A percentile compares a stretch with the other conserved stretches of the same genome.
phyloP scores from a whole-genome alignment of 2,797 vertebrate species.

The Craterocephalus amniculus region DNA sequence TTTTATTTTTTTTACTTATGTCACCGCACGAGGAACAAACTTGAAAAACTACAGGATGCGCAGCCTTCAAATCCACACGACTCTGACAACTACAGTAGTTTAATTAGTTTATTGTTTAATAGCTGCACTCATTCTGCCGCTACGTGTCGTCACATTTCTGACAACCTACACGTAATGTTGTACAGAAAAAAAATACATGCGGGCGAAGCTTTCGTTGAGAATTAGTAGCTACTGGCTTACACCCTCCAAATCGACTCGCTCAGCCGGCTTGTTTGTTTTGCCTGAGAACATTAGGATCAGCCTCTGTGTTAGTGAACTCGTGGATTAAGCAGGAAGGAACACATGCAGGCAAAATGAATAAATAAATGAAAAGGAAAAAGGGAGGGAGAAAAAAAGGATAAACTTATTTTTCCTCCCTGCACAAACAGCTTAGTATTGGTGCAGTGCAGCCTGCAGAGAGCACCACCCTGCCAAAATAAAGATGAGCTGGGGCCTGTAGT shows the following conservation, averaged over 20 bases:
- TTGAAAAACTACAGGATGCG: constrained; percentile 67
- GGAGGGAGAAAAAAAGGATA: constrained; percentile 50
- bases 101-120: constrained; percentile 72
- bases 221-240: constrained; percentile 25
- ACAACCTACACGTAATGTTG: constrained; percentile 30
- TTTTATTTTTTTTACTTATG: constrained; percentile 50
- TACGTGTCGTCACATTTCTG: constrained; percentile 35
- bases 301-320: constrained; percentile 55
- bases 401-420: constrained; percentile 67
- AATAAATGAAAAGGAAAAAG: constrained; percentile 73
- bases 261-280: constrained; percentile 48
- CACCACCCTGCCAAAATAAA: constrained; percentile 84
- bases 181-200: constrained; percentile 1
- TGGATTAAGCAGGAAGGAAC: constrained; percentile 61
- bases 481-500: constrained; percentile 82
- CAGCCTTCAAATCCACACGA: constrained; percentile 52
- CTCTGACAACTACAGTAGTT: constrained; percentile 64
- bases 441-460: constrained; percentile 83
- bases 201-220: constrained; percentile 25
- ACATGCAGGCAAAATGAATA: constrained; percentile 66
- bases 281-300: constrained; percentile 55
- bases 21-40: constrained; percentile 71
- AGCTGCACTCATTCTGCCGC: constrained; percentile 27
- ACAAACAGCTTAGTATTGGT: constrained; percentile 83
- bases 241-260: constrained; percentile 25